Base-by-base conservation (phyloP, 2,888 invertebrate species). In the Epinotia nisella region DNA sequence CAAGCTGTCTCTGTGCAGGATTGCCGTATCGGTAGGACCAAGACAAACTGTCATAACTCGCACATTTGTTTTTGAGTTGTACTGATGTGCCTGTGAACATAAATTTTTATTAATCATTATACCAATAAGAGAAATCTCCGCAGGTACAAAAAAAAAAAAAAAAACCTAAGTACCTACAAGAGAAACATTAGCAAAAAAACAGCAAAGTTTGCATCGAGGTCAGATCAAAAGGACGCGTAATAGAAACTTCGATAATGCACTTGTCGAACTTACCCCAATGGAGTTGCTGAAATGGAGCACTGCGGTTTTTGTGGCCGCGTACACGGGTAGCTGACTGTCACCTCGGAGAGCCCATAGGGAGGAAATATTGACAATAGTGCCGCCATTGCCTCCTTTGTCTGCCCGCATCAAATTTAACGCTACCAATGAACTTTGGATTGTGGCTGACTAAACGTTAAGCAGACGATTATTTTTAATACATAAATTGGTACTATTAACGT, bases 1-100 rank as follows among this genome's bases (percentile, higher is more conserved):
- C 68, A 84, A 81, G 79, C 83, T 84, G 29, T 76, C 83, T 77
- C 87, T 84, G 51, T 89, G 85, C 2, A 91, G 78, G 39, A 92
- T 85, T 3, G 90, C 92, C 0, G 93, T 93, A 78, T 93, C 92
- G 0, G 93, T 93, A 0, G 92, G 91, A 1, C 93, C 93, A 21
- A 92, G 85, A 74, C 93, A 93, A 5, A 91, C 90, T 11, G 91
- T 89, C 76, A 91, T 74, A 49, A 92, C 84, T 9, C 91, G 87
- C 3, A 93, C 92, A 75, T 85, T 81, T 7, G 85, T 86, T 66
- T 83, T 85, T 45, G 81, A 78, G 76, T 84, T 86, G 67, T 77
- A 71, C 55, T 83, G 81, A 60, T 86, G 82, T 3, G 81, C 79
- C 92, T 92, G 83, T 59, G 77, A 77, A 76, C 55, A 17, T 65